These are phyloP conservation scores for Chelmon rostratus DNA, from an alignment of 2,797 vertebrate species.

Conservation along the genomic window DNA sequence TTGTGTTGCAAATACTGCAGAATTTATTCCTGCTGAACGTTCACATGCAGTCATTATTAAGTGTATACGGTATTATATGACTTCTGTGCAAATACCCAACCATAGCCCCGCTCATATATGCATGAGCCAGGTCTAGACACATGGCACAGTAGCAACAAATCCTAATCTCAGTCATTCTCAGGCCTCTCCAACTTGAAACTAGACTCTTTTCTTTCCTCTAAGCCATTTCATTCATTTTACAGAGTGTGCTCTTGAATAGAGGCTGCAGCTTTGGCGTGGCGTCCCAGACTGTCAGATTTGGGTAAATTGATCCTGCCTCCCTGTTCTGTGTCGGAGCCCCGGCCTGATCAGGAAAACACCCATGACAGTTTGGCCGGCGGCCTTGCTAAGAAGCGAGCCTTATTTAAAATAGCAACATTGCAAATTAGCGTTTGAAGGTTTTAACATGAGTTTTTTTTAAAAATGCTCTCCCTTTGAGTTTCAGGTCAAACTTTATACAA, in stretches of 20 bases:
- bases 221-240: constrained; percentile 74
- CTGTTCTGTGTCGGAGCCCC: constrained; percentile 65
- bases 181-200: constrained; percentile 71
- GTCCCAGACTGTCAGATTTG: constrained; percentile 77
- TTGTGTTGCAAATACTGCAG: constrained; percentile 6
- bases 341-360: constrained; percentile 73
- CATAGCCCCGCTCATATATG: constrained; percentile 12
- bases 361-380: constrained; percentile 75
- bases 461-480: constrained; percentile 59
- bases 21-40: constrained; percentile 20
- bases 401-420: constrained; percentile 73
- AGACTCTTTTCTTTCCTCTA: constrained; percentile 72
- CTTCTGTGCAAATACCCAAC: constrained; percentile 26
- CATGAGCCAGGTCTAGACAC: constrained; percentile 45
- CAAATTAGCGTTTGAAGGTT: constrained; percentile 76
- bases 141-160: constrained; percentile 68
- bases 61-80: constrained; percentile 15
- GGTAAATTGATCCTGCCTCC: constrained; percentile 76
- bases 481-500: constrained; percentile 62
- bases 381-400: constrained; percentile 64
- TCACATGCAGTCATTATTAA: constrained; percentile 35
- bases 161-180: constrained; percentile 70
- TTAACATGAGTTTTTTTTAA: constrained; percentile 72
- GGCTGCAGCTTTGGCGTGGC: constrained; percentile 70
- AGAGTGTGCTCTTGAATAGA: constrained; percentile 63